Percentiles rank a stretch among this genome's conserved stretches.
phyloP scores from a whole-genome alignment of 53 echinoderm and acorn worm genomes.

The Actinopyga echinites region DNA sequence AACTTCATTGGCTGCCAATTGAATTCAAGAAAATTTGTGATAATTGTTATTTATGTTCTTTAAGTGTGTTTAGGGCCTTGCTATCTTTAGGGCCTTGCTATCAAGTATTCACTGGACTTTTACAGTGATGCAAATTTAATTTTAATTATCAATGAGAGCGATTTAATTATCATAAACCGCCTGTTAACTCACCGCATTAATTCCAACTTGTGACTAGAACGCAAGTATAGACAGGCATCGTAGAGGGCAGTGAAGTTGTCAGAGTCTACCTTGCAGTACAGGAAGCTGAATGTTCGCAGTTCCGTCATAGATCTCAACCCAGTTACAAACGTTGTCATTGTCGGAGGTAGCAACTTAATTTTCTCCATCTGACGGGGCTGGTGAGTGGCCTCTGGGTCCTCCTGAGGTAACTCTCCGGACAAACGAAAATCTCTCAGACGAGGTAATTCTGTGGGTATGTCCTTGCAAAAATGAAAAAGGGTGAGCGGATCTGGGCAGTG shows the following conservation, averaged over 20 bases:
- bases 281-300: background rate
- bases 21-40: too few relatives aligned
- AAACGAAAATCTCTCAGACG: constrained; percentile 13
- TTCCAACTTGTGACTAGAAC: background rate
- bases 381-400: background rate
- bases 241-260: background rate
- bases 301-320: background rate
- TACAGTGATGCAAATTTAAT: too few relatives aligned
- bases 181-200: constrained; percentile 12
- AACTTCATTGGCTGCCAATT: too few relatives aligned
- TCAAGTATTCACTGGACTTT: too few relatives aligned
- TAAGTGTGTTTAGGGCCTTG: too few relatives aligned
- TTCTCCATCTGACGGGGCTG: background rate
- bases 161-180: too few relatives aligned
- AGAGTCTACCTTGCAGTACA: constrained; percentile 11
- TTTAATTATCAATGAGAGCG: too few relatives aligned
- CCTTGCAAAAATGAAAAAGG: background rate
- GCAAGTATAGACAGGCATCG: background rate
- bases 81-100: too few relatives aligned
- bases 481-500: constrained; percentile 2
- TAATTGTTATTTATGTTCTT: too few relatives aligned
- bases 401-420: background rate
- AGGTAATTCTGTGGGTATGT: background rate
- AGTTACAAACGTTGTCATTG: background rate
- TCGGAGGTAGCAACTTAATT: background rate